These are phyloP conservation scores for Montipora capitata DNA, from an alignment of 92 coral and sea anemone species.

Conservation along the genomic window DNA sequence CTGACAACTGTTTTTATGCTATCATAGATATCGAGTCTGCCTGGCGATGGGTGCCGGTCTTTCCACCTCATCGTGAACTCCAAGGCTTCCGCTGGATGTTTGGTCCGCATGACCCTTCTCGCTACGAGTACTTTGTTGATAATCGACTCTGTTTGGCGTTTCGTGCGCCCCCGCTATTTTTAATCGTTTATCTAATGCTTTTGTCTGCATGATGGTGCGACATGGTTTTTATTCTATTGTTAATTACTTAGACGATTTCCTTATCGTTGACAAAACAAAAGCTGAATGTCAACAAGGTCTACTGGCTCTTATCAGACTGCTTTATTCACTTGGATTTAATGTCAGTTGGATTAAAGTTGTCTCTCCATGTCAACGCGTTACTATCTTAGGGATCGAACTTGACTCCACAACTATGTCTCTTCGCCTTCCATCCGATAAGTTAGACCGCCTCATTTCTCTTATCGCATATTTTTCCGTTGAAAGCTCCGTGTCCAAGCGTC, in stretches of 20 bases:
- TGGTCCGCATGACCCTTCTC: not conserved
- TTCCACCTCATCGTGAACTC: constrained; percentile 16
- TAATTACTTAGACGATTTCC: constrained; percentile 4
- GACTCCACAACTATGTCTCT: not conserved
- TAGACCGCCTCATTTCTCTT: not conserved
- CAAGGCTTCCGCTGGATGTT: constrained; percentile 21
- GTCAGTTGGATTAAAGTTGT: not conserved
- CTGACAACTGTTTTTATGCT: constrained; percentile 8
- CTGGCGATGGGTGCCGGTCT: constrained; percentile 30
- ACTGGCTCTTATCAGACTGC: not conserved
- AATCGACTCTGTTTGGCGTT: constrained; percentile 3
- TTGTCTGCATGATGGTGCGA: constrained; percentile 2
- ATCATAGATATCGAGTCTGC: constrained; percentile 34
- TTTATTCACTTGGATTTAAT: not conserved
- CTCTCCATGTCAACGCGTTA: not conserved
- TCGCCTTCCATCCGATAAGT: not conserved
- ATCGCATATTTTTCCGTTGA: not conserved
- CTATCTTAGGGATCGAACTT: not conserved
- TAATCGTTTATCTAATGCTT: not conserved
- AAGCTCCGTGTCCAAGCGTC: not conserved
- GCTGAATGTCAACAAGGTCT: not conserved
- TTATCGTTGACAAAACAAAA: constrained; percentile 2
- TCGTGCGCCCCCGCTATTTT: constrained; percentile 6
- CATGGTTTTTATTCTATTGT: constrained; percentile 1
- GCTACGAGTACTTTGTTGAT: constrained; percentile 11